These are phyloP conservation scores for Rhinophrynus dorsalis DNA, from an alignment of 2,797 vertebrate genomes.

Conservation along the genomic window DNA sequence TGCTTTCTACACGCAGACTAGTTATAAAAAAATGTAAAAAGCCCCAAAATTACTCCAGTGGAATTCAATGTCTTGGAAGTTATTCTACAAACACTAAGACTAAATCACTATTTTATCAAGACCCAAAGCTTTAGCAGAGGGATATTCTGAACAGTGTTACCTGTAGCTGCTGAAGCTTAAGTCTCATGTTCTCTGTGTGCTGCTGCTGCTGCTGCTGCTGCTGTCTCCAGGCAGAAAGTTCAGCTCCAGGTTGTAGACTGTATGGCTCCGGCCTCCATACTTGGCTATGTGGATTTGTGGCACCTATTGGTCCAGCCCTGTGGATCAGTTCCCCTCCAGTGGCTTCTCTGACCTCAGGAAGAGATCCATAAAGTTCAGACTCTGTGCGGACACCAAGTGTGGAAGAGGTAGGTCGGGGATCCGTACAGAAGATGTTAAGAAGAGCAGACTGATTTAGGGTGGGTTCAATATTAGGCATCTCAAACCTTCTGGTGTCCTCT, in stretches of 20 bases:
- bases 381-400: constrained; percentile 54
- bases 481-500: constrained; percentile 83
- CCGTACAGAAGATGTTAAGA: constrained; percentile 74
- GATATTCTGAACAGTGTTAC: no score
- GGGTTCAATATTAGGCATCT: constrained; percentile 80
- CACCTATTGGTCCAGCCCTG: constrained; percentile 27
- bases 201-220: constrained; percentile 70
- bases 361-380: constrained; percentile 75
- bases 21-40: no score
- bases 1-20: no score
- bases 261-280: constrained; percentile 75
- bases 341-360: constrained; percentile 74
- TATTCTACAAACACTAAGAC: no score
- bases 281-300: constrained; percentile 64
- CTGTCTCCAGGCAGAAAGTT: constrained; percentile 84
- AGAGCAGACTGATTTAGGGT: constrained; percentile 88
- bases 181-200: constrained; percentile 81
- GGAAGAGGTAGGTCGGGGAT: constrained; percentile 63
- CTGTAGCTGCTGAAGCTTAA: constrained; percentile 95
- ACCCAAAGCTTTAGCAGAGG: no score
- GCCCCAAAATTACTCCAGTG: no score
- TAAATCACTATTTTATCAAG: no score
- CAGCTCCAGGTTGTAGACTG: constrained; percentile 52
- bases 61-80: no score
- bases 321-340: constrained; percentile 62